Conservation (phyloP, 1,140 invertebrate genomes). For the Drosophila triauraria region DNA sequence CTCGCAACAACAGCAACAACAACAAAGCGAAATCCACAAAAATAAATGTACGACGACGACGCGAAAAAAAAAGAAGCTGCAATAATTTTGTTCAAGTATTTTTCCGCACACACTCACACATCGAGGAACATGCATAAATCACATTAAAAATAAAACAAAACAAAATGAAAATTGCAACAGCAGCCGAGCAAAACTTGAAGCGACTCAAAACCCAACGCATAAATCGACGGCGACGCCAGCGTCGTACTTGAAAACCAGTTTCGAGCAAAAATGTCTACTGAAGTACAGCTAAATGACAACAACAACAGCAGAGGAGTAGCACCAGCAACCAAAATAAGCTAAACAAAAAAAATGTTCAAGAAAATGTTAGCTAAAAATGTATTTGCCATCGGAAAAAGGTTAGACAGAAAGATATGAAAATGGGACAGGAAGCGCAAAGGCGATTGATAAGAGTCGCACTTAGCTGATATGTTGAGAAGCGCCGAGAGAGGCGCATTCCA, state of each 20-base stretch:
- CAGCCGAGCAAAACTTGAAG: conserved; percentile 46
- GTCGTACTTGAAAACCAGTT: conserved; percentile 82
- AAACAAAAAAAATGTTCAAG: conserved; percentile 26
- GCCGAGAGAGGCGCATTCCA: conserved; percentile 20
- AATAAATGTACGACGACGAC: conserved; percentile 19
- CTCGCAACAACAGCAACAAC: conserved; percentile 32
- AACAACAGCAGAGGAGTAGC: conserved; percentile 13
- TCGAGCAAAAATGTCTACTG: conserved; percentile 65
- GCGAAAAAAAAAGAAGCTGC: conserved; percentile 70
- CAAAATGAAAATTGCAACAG: conserved; percentile 78
- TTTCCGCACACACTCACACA: conserved; percentile 52
- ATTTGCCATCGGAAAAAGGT: conserved; percentile 45
- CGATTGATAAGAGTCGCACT: conserved; percentile 23
- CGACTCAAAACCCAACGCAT: conserved; percentile 67
- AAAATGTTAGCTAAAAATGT: conserved; percentile 45
- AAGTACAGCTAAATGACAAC: conserved; percentile 72
- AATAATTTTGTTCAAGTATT: conserved; percentile 80
- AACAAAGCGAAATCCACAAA: conserved; percentile 8
- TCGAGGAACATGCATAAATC: conserved; percentile 77
- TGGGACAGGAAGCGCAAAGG: conserved; percentile 43
- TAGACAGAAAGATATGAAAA: conserved; percentile 29
- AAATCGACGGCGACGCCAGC: conserved; percentile 51
- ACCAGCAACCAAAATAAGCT: conserved; percentile 32
- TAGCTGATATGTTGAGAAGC: conserved; percentile 28
- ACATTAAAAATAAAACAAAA: conserved; percentile 83